phyloP scores from a whole-genome alignment of 1,140 invertebrate species.

The Drosophila aff. region DNA sequence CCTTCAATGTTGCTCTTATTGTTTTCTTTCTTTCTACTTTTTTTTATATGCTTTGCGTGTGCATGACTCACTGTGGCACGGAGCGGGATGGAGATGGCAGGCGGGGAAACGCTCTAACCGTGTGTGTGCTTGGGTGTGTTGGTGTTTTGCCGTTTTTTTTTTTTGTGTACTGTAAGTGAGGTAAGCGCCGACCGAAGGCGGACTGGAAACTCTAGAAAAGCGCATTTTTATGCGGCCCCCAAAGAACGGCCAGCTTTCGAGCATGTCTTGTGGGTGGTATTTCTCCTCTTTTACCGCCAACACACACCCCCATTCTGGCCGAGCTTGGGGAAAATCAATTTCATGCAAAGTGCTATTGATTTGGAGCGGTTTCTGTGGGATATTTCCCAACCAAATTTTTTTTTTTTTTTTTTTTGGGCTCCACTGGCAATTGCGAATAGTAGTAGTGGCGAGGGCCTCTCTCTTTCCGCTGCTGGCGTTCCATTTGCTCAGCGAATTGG shows the following conservation, averaged over 20 bases:
- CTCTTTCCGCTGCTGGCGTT: constrained; percentile 38
- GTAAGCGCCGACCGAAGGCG: constrained; percentile 49
- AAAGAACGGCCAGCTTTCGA: constrained; percentile 32
- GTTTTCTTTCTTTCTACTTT: constrained; percentile 24
- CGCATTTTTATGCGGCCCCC: constrained; percentile 41
- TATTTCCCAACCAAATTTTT: constrained; percentile 12
- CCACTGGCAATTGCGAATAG: neutral
- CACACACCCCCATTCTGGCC: constrained; percentile 21
- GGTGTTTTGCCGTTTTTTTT: constrained; percentile 9
- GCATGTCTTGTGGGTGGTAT: constrained; percentile 45
- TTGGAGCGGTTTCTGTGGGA: constrained; percentile 26
- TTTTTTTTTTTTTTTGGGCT: neutral
- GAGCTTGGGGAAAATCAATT: constrained; percentile 49
- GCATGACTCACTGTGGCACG: constrained; percentile 65
- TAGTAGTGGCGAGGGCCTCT: constrained; percentile 16
- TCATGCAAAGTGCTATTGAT: constrained; percentile 43
- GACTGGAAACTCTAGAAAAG: constrained; percentile 53
- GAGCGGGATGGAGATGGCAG: constrained; percentile 40
- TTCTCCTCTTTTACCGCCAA: constrained; percentile 27
- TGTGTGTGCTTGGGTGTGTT: constrained; percentile 1
- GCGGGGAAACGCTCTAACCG: constrained; percentile 43
- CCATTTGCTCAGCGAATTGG: constrained; percentile 47
- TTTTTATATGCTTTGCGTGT: constrained; percentile 67
- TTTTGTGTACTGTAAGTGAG: constrained; percentile 47
- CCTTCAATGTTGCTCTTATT: constrained; percentile 47